Percentiles rank a stretch among this genome's conserved stretches.
These are phyloP conservation scores for Hippoglossus stenolepis DNA, from an alignment of 2,113 vertebrate genomes.

Conservation along the genomic window DNA sequence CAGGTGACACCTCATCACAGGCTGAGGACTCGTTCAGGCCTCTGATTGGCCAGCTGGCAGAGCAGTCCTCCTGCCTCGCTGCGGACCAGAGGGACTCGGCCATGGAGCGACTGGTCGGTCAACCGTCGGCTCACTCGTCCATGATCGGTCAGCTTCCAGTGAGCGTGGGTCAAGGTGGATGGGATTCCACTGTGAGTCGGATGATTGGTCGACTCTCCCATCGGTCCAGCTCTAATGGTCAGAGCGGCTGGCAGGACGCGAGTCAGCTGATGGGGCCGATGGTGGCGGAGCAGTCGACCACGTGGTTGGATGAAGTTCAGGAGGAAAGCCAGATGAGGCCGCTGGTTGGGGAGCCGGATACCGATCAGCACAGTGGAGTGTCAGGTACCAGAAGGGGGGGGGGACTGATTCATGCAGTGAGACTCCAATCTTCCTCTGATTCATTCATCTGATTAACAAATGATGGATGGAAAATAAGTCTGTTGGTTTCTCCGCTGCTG, in stretches of 20 bases:
- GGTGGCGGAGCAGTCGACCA: constrained; percentile 17
- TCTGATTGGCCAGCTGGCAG: constrained; percentile 56
- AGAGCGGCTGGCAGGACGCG: constrained; percentile 27
- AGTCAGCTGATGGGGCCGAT: constrained; percentile 27
- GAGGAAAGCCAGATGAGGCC: constrained; percentile 62
- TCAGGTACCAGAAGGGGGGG: constrained; percentile 54
- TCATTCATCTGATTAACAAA: no score
- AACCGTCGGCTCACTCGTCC: constrained; percentile 70
- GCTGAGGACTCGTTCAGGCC: constrained; percentile 61
- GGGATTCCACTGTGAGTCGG: constrained; percentile 63
- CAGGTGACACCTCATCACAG: constrained; percentile 2
- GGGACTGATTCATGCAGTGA: no score
- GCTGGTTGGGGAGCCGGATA: constrained; percentile 59
- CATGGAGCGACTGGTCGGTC: constrained; percentile 59
- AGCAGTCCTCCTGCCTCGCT: constrained; percentile 62
- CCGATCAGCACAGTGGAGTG: constrained; percentile 38
- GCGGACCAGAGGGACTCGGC: background rate
- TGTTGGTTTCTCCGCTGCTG: background rate
- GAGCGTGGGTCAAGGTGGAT: constrained; percentile 19
- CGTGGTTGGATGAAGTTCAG: constrained; percentile 48
- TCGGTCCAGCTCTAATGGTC: constrained; percentile 35
- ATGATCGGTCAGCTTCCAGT: constrained; percentile 50
- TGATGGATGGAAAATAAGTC: background rate
- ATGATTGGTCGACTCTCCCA: constrained; percentile 56
- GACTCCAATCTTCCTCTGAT: background rate